These are phyloP conservation scores for Chionomys nivalis DNA, from an alignment of 2,113 vertebrate species.

Conservation along the genomic window DNA sequence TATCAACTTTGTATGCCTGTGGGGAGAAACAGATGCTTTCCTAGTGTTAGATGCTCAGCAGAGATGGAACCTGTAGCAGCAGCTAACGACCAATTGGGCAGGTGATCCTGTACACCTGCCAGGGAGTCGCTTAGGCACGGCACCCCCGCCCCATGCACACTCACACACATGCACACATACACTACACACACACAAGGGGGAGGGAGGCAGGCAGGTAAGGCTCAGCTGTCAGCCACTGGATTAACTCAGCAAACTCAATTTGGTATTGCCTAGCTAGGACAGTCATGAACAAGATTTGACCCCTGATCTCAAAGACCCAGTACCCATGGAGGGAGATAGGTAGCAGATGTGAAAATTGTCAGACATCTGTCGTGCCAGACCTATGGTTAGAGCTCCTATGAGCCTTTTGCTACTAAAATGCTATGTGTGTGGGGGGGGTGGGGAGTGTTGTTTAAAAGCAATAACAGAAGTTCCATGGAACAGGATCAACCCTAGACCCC, in stretches of 20 bases:
- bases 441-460: neutral
- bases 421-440: neutral
- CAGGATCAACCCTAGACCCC: neutral
- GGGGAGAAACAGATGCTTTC: neutral
- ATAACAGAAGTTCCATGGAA: neutral
- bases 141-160: neutral
- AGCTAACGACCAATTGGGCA: neutral
- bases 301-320: neutral
- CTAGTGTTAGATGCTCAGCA: neutral
- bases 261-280: neutral
- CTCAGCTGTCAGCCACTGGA: neutral
- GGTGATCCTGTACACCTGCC: neutral
- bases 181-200: neutral
- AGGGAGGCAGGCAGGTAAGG: too few species aligned
- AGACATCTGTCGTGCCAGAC: neutral
- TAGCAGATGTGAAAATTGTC: neutral
- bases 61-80: neutral
- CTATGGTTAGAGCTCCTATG: neutral
- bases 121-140: neutral
- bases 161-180: neutral
- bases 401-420: constrained; percentile 33
- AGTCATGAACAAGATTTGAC: neutral
- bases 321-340: neutral
- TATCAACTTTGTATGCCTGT: neutral
- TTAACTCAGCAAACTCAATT: neutral